Evolutionary conservation across 2,888 invertebrate species (phyloP), one percentile per base, ranked within the genome.

Genomic region (Cephus runcator): DNA sequence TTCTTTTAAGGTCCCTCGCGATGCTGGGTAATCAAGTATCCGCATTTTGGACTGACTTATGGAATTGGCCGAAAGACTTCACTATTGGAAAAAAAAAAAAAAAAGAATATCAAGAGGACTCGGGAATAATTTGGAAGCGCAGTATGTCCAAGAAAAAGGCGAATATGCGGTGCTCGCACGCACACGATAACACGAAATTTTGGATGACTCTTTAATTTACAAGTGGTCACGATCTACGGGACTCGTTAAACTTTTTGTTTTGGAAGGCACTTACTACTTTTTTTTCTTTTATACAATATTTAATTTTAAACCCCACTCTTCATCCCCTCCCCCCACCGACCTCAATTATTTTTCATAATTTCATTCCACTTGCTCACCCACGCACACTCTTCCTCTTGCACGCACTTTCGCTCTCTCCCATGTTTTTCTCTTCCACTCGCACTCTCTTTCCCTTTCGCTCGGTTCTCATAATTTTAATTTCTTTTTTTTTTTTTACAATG

Each of bases 191-290:
- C 84, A 85, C 84, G 85, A 87, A 87, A 90, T 90, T 90, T 89
- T 90, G 86, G 90, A 89, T 88, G 89, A 90, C 87, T 56, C 56
- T 87, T 88, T 85, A 83, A 89, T 89, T 89, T 87, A 90, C 89
- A 91, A 90, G 89, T 91, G 90, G 91, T 91, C 91, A 90, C 91
- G 91, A 90, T 91, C 91, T 91, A 91, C 90, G 91, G 89, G 91
- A 91, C 89, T 90, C 90, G 87, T 91, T 87, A 88, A 85, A 87
- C 83, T 83, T 87, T 87, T 86, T 75, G 34, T 78, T 88, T 85
- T 95, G 95, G 95, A 95, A 95, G 95, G 95, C 95, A 95, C 95
- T 95, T 95, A 94, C 95, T 95, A 95, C 95, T 93, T 94, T 93
- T 93, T 93, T 88, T 93, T 90, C 94, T 94, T 94, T 95, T 95